Conservation (phyloP, 2,888 invertebrate genomes). For the Sphecodes monilicornis region DNA sequence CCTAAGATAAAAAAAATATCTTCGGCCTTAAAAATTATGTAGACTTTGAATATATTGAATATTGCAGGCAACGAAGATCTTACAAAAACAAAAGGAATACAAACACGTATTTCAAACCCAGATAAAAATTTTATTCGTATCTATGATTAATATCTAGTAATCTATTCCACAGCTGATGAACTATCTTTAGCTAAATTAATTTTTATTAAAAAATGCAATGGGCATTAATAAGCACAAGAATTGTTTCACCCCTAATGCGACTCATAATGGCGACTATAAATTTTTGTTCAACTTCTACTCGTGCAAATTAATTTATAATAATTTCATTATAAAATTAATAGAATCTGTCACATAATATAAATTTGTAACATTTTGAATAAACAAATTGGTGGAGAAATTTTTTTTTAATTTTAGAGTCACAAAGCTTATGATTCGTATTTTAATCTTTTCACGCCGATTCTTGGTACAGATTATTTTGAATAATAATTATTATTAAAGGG, state of each 20-base stretch:
- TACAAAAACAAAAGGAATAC: neutral
- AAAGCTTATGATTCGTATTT: too few relatives aligned
- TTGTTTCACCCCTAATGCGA: neutral
- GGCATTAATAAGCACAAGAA: too few relatives aligned
- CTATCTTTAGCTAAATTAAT: neutral
- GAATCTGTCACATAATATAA: too few relatives aligned
- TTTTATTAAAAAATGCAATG: neutral
- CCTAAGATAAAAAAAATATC: neutral
- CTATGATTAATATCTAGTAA: neutral
- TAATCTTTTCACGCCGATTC: neutral
- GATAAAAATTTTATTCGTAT: neutral
- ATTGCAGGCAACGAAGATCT: neutral
- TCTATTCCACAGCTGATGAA: too few relatives aligned
- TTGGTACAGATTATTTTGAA: neutral
- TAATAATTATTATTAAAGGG: neutral
- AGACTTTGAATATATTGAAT: neutral
- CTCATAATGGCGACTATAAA: too few relatives aligned
- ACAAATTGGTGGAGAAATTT: too few relatives aligned
- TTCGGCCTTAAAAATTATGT: slow-evolving; percentile 21
- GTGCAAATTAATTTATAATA: neutral
- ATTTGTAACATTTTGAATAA: too few relatives aligned
- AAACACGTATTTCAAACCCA: neutral
- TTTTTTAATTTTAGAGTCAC: too few relatives aligned
- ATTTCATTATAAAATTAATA: neutral
- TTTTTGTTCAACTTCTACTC: neutral